Evolutionary conservation across 2,113 vertebrate species (phyloP).

Genomic region (Leucosticte australis): DNA sequence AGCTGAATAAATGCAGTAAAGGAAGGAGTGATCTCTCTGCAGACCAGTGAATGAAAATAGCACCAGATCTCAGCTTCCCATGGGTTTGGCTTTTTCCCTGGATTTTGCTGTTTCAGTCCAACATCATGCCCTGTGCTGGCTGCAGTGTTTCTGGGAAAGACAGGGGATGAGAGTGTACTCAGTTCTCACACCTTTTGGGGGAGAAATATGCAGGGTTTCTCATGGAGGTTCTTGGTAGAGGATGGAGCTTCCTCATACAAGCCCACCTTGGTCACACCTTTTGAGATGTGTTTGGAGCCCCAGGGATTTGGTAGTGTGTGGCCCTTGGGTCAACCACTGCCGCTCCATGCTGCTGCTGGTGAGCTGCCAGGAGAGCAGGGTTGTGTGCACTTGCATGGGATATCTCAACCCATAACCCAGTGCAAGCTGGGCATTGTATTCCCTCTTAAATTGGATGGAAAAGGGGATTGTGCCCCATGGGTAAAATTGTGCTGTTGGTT

Average conservation of each 20-base stretch:
- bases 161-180: neutral
- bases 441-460: neutral
- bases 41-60: neutral
- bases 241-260: no score
- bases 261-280: rapidly evolving
- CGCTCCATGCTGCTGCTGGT: neutral
- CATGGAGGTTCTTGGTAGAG: rapidly evolving
- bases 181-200: neutral
- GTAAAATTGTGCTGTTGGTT: neutral
- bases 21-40: neutral
- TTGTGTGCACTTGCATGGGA: rapidly evolving
- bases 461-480: neutral
- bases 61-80: neutral
- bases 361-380: rapidly evolving
- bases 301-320: rapidly evolving
- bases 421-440: neutral
- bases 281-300: neutral
- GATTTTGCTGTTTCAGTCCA: neutral
- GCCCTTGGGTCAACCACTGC: neutral
- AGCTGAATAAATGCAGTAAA: neutral
- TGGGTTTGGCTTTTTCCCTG: neutral
- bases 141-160: neutral
- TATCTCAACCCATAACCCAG: neutral
- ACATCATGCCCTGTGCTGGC: neutral
- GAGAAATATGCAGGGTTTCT: neutral